These are phyloP conservation scores for Trichogramma dendrolimi DNA, from an alignment of 2,888 invertebrate genomes.

Conservation along the genomic window DNA sequence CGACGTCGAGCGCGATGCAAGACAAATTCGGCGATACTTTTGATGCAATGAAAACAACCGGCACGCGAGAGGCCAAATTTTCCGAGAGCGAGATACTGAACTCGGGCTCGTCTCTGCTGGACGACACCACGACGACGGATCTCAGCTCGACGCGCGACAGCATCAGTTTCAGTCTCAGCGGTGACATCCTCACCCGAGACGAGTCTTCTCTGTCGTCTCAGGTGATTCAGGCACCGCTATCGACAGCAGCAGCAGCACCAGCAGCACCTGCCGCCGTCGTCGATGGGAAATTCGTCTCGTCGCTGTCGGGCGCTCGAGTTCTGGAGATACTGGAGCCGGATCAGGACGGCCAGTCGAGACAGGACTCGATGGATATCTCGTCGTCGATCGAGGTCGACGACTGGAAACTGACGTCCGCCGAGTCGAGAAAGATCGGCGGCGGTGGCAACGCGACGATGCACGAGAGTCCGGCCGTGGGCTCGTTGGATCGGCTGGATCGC, in stretches of 20 bases:
- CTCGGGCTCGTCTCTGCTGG: neutral
- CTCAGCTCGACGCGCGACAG: constrained; percentile 39
- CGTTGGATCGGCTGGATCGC: constrained; percentile 42
- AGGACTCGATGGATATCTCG: constrained; percentile 44
- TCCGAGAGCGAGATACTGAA: too few relatives aligned
- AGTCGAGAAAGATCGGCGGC: constrained; percentile 33
- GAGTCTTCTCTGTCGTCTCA: constrained; percentile 40
- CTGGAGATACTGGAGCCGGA: constrained; percentile 42
- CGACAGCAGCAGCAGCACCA: constrained; percentile 30
- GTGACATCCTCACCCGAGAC: constrained; percentile 46
- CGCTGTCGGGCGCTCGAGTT: constrained; percentile 40
- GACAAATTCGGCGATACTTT: too few relatives aligned
- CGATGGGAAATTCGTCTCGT: constrained; percentile 28
- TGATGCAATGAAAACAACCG: too few relatives aligned
- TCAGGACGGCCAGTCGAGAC: constrained; percentile 35
- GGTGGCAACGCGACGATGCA: constrained; percentile 32
- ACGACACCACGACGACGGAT: constrained; percentile 28
- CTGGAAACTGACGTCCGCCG: constrained; percentile 30
- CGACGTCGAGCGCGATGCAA: too few relatives aligned
- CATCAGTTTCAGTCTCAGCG: constrained; percentile 38
- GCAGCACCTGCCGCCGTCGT: constrained; percentile 4
- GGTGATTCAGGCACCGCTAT: constrained; percentile 35
- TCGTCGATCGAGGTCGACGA: constrained; percentile 45
- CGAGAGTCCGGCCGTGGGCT: constrained; percentile 42
- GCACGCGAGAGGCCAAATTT: too few relatives aligned